phyloP scores from a whole-genome alignment of 2,113 vertebrate species.

The Prionailurus bengalensis region DNA sequence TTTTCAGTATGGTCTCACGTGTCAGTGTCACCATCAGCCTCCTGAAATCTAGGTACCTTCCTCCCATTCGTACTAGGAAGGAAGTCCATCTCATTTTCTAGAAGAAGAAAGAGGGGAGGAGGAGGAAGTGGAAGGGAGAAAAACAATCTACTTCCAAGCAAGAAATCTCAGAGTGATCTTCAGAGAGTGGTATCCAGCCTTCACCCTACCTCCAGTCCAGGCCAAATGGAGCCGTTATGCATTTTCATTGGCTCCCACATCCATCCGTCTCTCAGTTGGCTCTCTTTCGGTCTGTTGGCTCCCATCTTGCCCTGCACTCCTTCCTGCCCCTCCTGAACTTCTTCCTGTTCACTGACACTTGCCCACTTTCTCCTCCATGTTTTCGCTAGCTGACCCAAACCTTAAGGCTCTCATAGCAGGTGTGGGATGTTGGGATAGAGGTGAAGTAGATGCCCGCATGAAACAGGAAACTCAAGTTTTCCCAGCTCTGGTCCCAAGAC shows the following conservation, averaged over 20 bases:
- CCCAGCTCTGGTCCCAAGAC: not conserved
- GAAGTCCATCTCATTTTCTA: not conserved
- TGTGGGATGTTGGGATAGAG: not conserved
- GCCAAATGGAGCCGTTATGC: not conserved
- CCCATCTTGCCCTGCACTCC: not conserved
- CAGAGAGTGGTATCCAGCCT: not conserved
- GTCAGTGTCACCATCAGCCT: not conserved
- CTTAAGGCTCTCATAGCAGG: not conserved
- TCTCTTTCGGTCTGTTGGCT: not conserved
- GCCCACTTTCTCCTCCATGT: not conserved
- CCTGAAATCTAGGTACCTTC: not conserved
- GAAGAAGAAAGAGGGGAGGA: not conserved
- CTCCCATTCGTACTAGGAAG: not conserved
- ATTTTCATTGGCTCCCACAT: not conserved
- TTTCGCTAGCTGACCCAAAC: not conserved
- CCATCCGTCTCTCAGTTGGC: not conserved
- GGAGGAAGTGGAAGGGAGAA: not conserved
- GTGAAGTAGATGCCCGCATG: not conserved
- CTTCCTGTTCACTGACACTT: not conserved
- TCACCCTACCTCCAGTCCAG: not conserved
- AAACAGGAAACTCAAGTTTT: not conserved
- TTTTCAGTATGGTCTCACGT: not conserved
- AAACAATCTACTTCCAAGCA: not conserved
- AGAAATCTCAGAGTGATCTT: constrained; percentile 3
- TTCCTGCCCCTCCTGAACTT: not conserved